Evolutionary conservation across 1,140 invertebrate genomes (phyloP).

Genomic region (Drosophila nasuta): DNA sequence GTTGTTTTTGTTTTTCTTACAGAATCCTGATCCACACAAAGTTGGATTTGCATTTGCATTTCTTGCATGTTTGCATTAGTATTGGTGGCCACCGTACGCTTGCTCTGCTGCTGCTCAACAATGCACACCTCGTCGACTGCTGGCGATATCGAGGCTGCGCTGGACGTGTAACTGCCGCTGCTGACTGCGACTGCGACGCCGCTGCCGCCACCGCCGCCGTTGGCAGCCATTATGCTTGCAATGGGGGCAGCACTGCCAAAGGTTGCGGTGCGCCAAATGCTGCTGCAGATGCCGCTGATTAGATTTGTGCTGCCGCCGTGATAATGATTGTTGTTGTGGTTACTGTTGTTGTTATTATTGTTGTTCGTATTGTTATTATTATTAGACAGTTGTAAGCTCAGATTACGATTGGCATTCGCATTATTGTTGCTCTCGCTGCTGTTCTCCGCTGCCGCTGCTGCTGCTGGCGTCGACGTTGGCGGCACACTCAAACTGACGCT

Average conservation of each 20-base stretch:
- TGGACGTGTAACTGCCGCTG: conserved; percentile 47
- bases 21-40: conserved; percentile 39
- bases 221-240: conserved; percentile 28
- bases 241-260: conserved; percentile 71
- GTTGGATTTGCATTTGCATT: conserved; percentile 20
- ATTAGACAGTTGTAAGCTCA: conserved; percentile 55
- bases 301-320: conserved; percentile 49
- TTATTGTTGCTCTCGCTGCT: conserved; percentile 45
- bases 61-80: conserved; percentile 9
- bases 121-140: conserved; percentile 44
- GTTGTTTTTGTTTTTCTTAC: conserved; percentile 51
- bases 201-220: conserved; percentile 1
- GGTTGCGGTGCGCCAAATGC: conserved; percentile 72
- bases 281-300: conserved; percentile 73
- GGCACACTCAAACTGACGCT: conserved; percentile 35
- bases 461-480: conserved; percentile 11
- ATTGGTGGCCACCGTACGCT: conserved; percentile 36
- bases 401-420: conserved; percentile 50
- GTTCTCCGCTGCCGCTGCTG: conserved; percentile 13
- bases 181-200: not conserved
- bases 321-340: conserved; percentile 19
- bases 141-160: conserved; percentile 51
- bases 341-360: conserved; percentile 42
- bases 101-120: conserved; percentile 44
- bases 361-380: conserved; percentile 26